Conservation (phyloP, 2,888 invertebrate genomes). For the Lepidochitona cinerea region DNA sequence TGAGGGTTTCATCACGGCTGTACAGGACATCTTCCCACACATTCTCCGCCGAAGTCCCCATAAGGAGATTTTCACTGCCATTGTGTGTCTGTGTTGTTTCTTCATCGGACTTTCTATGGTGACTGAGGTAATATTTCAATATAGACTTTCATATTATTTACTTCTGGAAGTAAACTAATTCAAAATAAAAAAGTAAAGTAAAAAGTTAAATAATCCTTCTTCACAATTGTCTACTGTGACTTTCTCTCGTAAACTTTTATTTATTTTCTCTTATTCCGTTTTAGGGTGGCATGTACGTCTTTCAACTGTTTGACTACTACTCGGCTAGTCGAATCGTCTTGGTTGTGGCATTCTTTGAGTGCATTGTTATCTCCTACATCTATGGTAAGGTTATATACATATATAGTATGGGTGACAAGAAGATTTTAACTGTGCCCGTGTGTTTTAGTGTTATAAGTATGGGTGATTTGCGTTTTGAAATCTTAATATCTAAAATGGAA, state of each 20-base stretch:
- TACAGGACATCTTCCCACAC: conserved; percentile 75
- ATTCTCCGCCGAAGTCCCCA: conserved; percentile 72
- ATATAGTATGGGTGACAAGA: no score
- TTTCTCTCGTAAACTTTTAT: neutral
- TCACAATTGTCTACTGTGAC: neutral
- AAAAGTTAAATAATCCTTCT: neutral
- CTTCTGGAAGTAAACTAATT: no score
- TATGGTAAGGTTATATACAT: no score
- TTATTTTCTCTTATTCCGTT: conserved; percentile 31
- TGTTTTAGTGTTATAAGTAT: no score
- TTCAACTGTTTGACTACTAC: conserved; percentile 78
- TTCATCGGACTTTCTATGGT: conserved; percentile 76
- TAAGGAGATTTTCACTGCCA: conserved; percentile 78
- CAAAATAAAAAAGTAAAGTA: neutral
- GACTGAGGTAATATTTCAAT: conserved; percentile 75
- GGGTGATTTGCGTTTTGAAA: no score
- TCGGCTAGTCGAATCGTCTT: conserved; percentile 77
- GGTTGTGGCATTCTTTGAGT: conserved; percentile 79
- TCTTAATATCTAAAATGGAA: no score
- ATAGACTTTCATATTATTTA: no score
- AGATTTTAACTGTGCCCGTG: no score
- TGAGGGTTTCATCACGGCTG: conserved; percentile 77
- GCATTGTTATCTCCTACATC: conserved; percentile 84
- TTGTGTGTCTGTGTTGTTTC: conserved; percentile 74
- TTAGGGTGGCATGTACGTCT: conserved; percentile 79